Evolutionary conservation across 2,888 invertebrate genomes (phyloP).

Genomic region (Slavum lentiscoides): DNA sequence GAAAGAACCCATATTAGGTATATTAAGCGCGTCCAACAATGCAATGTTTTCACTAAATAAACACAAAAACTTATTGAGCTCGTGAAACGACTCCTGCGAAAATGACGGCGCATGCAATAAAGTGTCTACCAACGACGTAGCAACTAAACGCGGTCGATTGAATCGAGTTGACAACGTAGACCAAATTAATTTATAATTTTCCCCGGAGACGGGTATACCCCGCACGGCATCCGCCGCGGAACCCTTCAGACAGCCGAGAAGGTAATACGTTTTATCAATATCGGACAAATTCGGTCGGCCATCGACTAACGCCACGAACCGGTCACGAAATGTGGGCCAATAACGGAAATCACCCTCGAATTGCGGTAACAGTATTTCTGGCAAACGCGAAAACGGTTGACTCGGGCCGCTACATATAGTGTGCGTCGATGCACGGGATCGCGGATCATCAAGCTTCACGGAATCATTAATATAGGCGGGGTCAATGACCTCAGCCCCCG

Average conservation of each 20-base stretch:
- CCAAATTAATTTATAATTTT: not conserved
- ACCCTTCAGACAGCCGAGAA: not conserved
- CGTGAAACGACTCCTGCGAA: not conserved
- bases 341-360: not conserved
- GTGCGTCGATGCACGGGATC: no score
- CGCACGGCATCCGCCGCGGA: not conserved
- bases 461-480: not conserved
- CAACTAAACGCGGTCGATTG: not conserved
- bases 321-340: not conserved
- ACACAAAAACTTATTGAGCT: not conserved
- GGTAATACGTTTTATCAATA: not conserved
- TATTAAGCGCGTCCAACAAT: not conserved
- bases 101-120: no score
- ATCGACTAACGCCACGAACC: no score
- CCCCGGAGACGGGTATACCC: not conserved
- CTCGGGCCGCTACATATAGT: no score
- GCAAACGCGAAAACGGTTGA: not conserved
- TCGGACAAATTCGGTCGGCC: not conserved
- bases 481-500: not conserved
- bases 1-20: not conserved
- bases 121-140: not conserved
- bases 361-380: not conserved
- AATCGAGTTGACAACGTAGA: not conserved
- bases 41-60: not conserved
- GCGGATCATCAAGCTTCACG: no score